Percentiles rank a stretch among this genome's conserved stretches.
Evolutionary conservation across 2,113 vertebrate genomes (phyloP).

Genomic region (Microtus richardsoni): DNA sequence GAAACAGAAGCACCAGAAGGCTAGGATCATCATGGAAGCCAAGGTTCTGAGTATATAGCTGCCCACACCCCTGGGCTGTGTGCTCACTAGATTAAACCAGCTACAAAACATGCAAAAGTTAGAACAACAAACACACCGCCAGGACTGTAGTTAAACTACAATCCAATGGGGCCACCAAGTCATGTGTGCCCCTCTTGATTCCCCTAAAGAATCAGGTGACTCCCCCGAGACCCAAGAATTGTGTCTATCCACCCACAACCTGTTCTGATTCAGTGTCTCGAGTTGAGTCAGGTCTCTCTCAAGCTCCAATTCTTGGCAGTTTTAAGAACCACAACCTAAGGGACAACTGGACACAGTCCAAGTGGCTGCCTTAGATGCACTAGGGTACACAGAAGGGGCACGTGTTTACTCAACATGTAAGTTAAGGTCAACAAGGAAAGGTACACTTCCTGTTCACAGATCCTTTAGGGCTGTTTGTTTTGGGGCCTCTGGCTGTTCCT

Average conservation of each 20-base stretch:
- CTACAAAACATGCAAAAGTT: slow-evolving; percentile 65
- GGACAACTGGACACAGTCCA: slow-evolving; percentile 61
- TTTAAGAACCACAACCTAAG: slow-evolving; percentile 70
- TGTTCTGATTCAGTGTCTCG: slow-evolving; percentile 56
- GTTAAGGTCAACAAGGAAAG: slow-evolving; percentile 73
- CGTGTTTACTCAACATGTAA: slow-evolving; percentile 75
- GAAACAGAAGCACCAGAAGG: background rate
- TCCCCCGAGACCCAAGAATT: slow-evolving; percentile 23
- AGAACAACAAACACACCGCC: slow-evolving; percentile 73
- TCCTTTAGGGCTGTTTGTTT: slow-evolving; percentile 75
- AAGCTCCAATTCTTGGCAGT: slow-evolving; percentile 60
- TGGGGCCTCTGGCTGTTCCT: slow-evolving; percentile 64
- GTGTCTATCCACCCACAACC: slow-evolving; percentile 13
- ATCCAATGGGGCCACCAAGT: slow-evolving; percentile 7
- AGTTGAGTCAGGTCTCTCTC: slow-evolving; percentile 43
- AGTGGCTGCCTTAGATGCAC: slow-evolving; percentile 17
- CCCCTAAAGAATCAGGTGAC: slow-evolving; percentile 35
- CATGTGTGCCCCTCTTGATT: slow-evolving; percentile 58
- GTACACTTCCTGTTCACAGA: slow-evolving; percentile 68
- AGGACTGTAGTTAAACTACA: slow-evolving; percentile 55
- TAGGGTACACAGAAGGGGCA: background rate
- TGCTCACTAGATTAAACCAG: slow-evolving; percentile 70
- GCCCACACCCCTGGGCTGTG: background rate
- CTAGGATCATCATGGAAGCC: background rate
- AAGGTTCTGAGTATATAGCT: background rate